Percentiles rank a stretch among this genome's conserved stretches.
Conservation (phyloP, 2,113 vertebrate species). For the Atherinomorus stipes region DNA sequence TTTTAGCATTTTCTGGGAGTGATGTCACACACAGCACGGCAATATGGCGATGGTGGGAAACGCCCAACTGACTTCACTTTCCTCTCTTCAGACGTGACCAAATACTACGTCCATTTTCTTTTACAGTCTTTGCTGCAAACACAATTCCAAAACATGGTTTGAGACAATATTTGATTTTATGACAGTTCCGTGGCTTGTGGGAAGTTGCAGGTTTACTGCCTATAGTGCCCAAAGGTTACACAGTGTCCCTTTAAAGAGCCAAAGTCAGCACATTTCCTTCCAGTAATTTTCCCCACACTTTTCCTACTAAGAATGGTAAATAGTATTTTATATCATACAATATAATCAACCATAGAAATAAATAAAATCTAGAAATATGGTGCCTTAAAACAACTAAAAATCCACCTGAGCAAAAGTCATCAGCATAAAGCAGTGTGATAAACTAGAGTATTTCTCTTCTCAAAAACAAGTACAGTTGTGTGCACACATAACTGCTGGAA, state of each 20-base stretch:
- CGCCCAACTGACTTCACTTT: too few species aligned
- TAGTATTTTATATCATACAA: not conserved
- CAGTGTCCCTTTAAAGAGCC: not conserved
- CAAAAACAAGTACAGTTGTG: not conserved
- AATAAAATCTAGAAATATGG: not conserved
- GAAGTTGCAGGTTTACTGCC: too few species aligned
- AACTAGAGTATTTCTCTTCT: not conserved
- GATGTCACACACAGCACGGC: too few species aligned
- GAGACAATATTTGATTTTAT: too few species aligned
- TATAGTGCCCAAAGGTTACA: too few species aligned
- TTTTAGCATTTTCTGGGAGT: too few species aligned
- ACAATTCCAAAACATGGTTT: too few species aligned
- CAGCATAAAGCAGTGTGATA: not conserved
- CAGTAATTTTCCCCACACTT: not conserved
- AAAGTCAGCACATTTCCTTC: not conserved
- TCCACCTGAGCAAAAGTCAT: not conserved
- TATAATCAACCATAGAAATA: not conserved
- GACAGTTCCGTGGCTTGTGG: too few species aligned
- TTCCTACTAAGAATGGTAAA: not conserved
- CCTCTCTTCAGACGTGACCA: too few species aligned
- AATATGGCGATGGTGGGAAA: too few species aligned
- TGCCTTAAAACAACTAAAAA: not conserved
- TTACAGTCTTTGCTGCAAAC: too few species aligned
- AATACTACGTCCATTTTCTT: too few species aligned
- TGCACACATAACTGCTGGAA: not conserved